Base-by-base conservation (phyloP, 2,113 vertebrate genomes). In the Amazona guildingii region DNA sequence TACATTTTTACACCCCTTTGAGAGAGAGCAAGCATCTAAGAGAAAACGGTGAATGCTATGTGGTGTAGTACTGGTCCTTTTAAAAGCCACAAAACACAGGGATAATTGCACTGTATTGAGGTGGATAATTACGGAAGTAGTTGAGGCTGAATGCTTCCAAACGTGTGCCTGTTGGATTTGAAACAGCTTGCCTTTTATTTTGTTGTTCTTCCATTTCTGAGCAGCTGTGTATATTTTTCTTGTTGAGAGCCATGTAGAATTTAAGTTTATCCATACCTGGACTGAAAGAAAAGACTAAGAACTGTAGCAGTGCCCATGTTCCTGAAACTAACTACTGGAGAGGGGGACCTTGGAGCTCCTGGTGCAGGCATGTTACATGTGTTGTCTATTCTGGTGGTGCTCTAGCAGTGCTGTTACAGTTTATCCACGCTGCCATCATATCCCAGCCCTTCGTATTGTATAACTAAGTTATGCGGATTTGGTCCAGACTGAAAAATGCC, bases 11-110 rank as follows among this genome's bases (percentile, higher is more conserved):
- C 2, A 33, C 33, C 12, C 19, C 18, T 70, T 39, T 48, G 33
- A 23, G 7, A 9, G 13, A 61, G 72, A 67, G 10, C 3, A 69
- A 31, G 19, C 52, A 27, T 35, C 17, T 52, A 44, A 48, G 83
- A 72, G 86, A 68, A 46, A 51, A 11, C 0, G 0, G 10, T 57
- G 23, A 39, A 35, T n/a, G 46, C 37, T 78, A 3, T 2, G 0
- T 23, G 13, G 8, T 94, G 10, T 64, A 52, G 7, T 37, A n/a
- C 12, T 51, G 43, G 24, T 43, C 25, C 49, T 68, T 84, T 74
- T 39, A 66, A 69, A 87, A 81, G 41, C 1, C 4, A 24, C 49
- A 88, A 93, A 29, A 7, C 0, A 0, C 14, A 48, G 37, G 13
- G 20, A 11, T 87, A 84, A 89, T 68, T 31, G 11, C 13, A 18